Evolutionary conservation across 2,888 invertebrate species (phyloP).

Genomic region (Limulus polyphemus): DNA sequence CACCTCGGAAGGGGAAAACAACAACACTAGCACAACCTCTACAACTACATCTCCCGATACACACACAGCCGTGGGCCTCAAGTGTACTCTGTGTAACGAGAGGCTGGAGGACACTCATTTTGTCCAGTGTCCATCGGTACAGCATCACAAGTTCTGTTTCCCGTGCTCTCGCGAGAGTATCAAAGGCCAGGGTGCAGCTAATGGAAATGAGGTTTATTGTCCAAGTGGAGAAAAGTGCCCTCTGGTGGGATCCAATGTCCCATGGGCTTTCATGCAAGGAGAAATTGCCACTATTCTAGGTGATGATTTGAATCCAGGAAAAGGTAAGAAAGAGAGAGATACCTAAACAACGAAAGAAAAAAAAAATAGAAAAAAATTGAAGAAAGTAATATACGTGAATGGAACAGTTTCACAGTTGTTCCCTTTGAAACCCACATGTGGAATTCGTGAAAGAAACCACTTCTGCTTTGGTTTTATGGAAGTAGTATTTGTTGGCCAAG

Average conservation of each 20-base stretch:
- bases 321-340: constrained; percentile 20
- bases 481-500: no score
- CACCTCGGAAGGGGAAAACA: no score
- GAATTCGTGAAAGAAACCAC: no score
- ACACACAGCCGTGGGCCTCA: constrained; percentile 53
- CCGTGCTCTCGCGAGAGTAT: constrained; percentile 90
- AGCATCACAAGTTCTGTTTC: constrained; percentile 99
- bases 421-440: no score
- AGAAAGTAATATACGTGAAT: no score
- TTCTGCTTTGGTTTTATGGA: no score
- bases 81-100: constrained; percentile 96
- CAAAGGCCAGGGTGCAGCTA: constrained; percentile 21
- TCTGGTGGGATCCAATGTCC: constrained; percentile 86
- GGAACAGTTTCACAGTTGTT: no score
- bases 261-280: constrained; percentile 99
- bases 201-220: constrained; percentile 70
- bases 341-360: constrained; percentile 4
- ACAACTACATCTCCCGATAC: constrained; percentile 2
- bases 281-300: constrained; percentile 97
- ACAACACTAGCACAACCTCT: no score
- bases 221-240: constrained; percentile 99
- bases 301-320: constrained; percentile 24
- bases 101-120: constrained; percentile 98
- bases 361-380: no score
- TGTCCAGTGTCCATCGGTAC: constrained; percentile 97